phyloP scores from a whole-genome alignment of 2,797 vertebrate species.

The Scomberomorus guttatus region DNA sequence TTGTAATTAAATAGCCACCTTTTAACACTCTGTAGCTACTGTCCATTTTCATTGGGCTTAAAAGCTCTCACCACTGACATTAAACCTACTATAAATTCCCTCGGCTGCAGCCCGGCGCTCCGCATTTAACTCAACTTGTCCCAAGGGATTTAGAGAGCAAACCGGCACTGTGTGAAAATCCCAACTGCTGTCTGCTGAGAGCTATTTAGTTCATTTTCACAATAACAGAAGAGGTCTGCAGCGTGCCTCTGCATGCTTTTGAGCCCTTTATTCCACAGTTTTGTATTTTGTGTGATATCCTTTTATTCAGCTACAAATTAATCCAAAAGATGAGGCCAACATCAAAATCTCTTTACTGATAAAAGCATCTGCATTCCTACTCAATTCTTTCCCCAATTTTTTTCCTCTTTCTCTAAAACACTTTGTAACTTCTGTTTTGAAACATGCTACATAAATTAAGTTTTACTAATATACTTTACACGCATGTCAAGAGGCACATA shows the following conservation, averaged over 20 bases:
- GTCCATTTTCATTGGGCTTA: conserved; percentile 70
- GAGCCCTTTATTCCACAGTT: not conserved
- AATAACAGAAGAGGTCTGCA: conserved; percentile 8
- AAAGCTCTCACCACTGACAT: conserved; percentile 71
- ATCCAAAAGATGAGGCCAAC: not conserved
- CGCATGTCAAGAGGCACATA: not conserved
- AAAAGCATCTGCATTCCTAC: not conserved
- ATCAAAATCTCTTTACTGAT: not conserved
- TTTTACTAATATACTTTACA: too few species aligned
- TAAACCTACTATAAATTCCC: conserved; percentile 68
- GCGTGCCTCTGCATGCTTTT: not conserved
- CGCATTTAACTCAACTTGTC: conserved; percentile 62
- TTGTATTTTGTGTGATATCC: not conserved
- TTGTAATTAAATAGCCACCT: conserved; percentile 72
- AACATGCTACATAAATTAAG: not conserved
- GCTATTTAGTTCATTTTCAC: conserved; percentile 32
- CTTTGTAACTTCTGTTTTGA: not conserved
- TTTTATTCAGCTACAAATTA: conserved; percentile 5
- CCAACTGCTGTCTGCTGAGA: conserved; percentile 39
- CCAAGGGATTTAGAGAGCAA: conserved; percentile 52
- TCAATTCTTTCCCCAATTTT: not conserved
- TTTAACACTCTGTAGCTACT: conserved; percentile 61
- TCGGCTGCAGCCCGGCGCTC: conserved; percentile 24
- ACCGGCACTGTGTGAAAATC: conserved; percentile 42
- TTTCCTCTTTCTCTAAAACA: not conserved